Evolutionary conservation across 2,113 vertebrate genomes (phyloP).

Genomic region (Anser brachyrhynchus): DNA sequence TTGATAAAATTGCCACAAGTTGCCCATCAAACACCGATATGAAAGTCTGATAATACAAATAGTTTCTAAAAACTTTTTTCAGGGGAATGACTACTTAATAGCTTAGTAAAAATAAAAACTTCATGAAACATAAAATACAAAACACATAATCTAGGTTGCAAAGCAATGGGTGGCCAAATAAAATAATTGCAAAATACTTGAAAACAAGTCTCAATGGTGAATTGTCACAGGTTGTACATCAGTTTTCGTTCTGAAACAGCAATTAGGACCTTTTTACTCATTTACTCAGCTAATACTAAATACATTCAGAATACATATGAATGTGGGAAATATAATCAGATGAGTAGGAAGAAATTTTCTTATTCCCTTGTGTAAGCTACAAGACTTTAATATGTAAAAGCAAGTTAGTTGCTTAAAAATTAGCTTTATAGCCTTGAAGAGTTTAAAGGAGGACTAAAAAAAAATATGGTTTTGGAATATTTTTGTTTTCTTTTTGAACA

Average conservation of each 20-base stretch:
- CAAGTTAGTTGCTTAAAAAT: neutral
- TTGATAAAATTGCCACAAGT: neutral
- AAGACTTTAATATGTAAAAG: neutral
- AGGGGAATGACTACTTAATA: neutral
- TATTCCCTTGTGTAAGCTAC: neutral
- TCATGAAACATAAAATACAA: neutral
- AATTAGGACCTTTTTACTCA: neutral
- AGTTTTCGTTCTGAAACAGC: neutral
- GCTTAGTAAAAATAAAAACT: neutral
- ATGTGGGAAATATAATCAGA: neutral
- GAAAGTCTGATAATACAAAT: neutral
- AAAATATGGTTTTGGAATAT: fast-evolving
- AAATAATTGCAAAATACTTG: neutral
- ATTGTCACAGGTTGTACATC: neutral
- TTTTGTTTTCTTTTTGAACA: neutral
- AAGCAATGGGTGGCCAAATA: neutral
- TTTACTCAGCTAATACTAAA: neutral
- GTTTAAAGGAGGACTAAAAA: neutral
- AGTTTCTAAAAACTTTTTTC: neutral
- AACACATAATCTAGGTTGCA: neutral
- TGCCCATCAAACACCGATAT: neutral
- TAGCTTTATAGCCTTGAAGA: neutral
- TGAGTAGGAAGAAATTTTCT: neutral
- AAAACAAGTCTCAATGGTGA: neutral
- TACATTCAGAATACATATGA: neutral